Evolutionary conservation across 2,113 vertebrate genomes (phyloP).

Genomic region (Machaerirhynchus nigripectus): DNA sequence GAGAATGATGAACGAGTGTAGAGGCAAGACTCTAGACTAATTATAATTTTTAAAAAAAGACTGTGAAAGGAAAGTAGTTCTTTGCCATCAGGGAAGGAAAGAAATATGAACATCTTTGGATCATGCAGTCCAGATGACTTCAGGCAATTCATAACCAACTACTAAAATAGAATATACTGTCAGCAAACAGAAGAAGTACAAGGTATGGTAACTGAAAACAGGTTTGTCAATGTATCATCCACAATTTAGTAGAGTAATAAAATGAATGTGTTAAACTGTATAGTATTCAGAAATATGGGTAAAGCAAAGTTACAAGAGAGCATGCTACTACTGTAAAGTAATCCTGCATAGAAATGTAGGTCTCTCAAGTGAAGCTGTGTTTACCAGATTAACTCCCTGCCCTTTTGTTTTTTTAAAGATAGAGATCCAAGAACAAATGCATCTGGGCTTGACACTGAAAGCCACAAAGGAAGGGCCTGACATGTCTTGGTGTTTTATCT

Average conservation of each 20-base stretch:
- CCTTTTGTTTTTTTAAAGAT: not conserved
- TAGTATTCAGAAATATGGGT: constrained; percentile 52
- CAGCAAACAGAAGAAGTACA: constrained; percentile 46
- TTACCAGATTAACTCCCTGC: not conserved
- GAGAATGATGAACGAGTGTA: constrained; percentile 34
- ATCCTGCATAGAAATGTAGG: not conserved
- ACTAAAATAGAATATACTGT: constrained; percentile 56
- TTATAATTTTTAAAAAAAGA: constrained; percentile 28
- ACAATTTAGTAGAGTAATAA: constrained; percentile 59
- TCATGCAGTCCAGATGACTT: constrained; percentile 41
- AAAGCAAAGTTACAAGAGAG: not conserved
- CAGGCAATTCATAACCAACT: constrained; percentile 61
- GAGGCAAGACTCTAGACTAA: constrained; percentile 34
- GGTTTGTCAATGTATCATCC: constrained; percentile 34
- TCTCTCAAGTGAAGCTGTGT: not conserved
- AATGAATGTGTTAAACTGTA: constrained; percentile 23
- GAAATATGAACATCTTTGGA: constrained; percentile 45
- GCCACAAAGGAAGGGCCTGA: not conserved
- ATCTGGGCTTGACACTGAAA: not conserved
- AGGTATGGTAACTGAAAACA: constrained; percentile 15
- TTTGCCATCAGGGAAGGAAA: constrained; percentile 36
- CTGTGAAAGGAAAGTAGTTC: not conserved
- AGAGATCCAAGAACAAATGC: not conserved
- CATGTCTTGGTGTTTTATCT: not conserved
- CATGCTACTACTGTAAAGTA: not conserved